Base-by-base conservation (phyloP, 2,113 vertebrate genomes). In the Bubo scandiacus region DNA sequence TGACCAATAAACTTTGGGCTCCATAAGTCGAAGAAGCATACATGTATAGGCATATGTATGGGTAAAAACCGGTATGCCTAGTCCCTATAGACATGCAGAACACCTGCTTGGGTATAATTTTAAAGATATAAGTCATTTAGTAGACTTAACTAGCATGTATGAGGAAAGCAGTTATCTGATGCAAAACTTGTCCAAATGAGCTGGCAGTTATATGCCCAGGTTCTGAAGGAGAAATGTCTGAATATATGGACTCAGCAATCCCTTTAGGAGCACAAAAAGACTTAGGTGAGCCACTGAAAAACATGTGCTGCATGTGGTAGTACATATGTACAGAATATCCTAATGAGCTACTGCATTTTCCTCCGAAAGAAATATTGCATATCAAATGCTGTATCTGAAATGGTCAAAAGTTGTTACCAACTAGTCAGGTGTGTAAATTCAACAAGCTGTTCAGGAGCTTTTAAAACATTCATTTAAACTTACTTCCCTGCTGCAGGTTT, bases 1-100 rank as follows among this genome's bases (percentile, higher is more conserved):
- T 78, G 20, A 62, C 38, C 45, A 29, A 81, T 75, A 70, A 57
- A 52, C 23, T 89, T 77, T 17, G 15, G 40, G 26, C 11, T 67
- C 62, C 11, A 6, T 38, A 72, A 63, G 9, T 30, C 22, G 54
- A 65, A 68, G 23, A 51, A 59, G 5, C 26, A 63, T 49, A 34
- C 3, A 4, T n/a, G 3, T 51, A n/a, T 12, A 21, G 36, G 10
- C 20, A 59, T 62, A 55, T 1, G 1, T 13, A 27, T 45, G 12
- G 5, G 7, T 26, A 29, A 45, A 67, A 70, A 73, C 12, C 3
- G 5, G 20, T 61, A 55, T 12, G 12, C 10, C 26, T 70, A 55
- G 55, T 68, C n/a, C 21, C 15, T 45, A 25, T 2, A 86, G n/a
- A 77, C n/a, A 51, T 32, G 40, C 27, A 70, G 73, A 86, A 40